Base-by-base conservation (phyloP, 2,797 vertebrate species). In the Eleutherodactylus coqui region DNA sequence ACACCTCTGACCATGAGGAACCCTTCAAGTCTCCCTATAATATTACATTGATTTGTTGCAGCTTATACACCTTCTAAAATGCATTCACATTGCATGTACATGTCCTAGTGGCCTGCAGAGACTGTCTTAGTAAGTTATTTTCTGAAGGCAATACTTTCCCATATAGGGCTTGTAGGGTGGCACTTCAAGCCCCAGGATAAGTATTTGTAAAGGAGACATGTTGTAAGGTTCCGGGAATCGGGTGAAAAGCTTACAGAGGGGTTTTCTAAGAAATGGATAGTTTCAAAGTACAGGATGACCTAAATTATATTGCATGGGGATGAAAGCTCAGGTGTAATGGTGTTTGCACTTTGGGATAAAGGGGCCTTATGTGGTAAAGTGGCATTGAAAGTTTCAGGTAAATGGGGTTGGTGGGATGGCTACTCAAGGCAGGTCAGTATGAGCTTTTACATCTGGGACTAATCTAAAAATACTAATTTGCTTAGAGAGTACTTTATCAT, bases 161-260 rank as follows among this genome's bases (percentile, higher is more conserved):
- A 70, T 53, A 34, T 19, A 29, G 47, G 34, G 43, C 70, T 36
- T 45, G n/a, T 49, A 64, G 21, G 19, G 38, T 41, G 34, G 34
- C 4, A 43, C 9, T 58, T 27, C 53, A 45, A 62, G 51, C 45
- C 41, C 32, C 32, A 34, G 45, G 76, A 73, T 67, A 80, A 87
- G 82, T 87, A 84, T 84, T 80, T 24, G 77, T 21, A 69, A 75
- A 24, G 53, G 49, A 53, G 69, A 55, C 64, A 55, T 16, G 21
- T 67, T 21, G 45, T 69, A 78, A 75, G 75, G 82, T 87, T 84
- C 34, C 53, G 86, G 86, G 86, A 87, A 87, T 87, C 69, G 86
- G 86, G 79, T 84, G 86, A 70, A 80, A 80, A 79, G 82, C 82
- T 87, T 87, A 87, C 86, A 87, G 86, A 87, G 73, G 84, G 86